A percentile compares a stretch with the other conserved stretches of the same genome.
phyloP scores from a whole-genome alignment of 2,113 vertebrate species.

The Cinclus cinclus region DNA sequence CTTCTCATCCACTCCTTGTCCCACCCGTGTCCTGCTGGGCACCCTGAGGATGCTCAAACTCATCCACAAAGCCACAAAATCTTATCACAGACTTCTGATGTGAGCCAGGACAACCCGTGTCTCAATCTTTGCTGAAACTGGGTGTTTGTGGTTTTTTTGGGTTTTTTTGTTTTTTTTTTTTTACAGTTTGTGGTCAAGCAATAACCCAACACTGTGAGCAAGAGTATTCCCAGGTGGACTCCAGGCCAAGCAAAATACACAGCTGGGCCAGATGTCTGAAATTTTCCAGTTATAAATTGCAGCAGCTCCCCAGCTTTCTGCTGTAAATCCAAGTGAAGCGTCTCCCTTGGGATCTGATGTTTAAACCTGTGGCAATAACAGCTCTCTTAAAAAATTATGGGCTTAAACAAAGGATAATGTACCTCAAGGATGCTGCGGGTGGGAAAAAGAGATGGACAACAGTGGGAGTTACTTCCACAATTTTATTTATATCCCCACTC shows the following conservation, averaged over 20 bases:
- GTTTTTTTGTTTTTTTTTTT: neutral
- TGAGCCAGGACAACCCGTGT: neutral
- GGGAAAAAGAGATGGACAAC: constrained; percentile 10
- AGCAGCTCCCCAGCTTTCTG: neutral
- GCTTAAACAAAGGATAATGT: neutral
- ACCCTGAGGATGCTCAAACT: neutral
- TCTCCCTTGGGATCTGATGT: neutral
- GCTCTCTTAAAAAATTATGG: neutral
- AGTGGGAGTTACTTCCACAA: constrained; percentile 24
- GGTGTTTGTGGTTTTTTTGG: neutral
- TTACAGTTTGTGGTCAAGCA: neutral
- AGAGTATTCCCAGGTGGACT: neutral
- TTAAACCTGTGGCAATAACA: neutral
- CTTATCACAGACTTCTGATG: rapidly evolving
- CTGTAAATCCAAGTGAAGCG: neutral
- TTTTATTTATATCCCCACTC: constrained; percentile 76
- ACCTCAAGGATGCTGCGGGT: neutral
- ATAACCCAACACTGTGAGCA: neutral
- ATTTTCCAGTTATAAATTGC: neutral
- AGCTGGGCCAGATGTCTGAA: neutral
- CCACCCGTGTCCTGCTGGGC: neutral
- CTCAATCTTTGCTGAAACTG: neutral
- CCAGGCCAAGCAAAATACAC: neutral
- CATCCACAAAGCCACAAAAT: neutral
- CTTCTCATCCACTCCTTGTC: neutral